Conservation (phyloP, 2,113 vertebrate genomes). For the Montifringilla adamsi region DNA sequence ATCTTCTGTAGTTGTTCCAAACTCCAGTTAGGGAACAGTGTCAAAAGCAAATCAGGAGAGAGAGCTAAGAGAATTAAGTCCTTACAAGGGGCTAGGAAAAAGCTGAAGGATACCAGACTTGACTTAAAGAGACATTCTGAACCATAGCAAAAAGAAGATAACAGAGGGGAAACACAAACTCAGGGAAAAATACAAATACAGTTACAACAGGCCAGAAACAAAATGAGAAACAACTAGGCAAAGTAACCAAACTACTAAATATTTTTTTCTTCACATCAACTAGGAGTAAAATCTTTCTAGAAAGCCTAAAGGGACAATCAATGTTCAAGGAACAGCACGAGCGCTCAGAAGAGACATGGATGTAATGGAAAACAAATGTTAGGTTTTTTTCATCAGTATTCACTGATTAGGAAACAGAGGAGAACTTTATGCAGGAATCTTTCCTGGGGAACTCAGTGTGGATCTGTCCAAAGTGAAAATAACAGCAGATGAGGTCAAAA, state of each 20-base stretch:
- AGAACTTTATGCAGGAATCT: not conserved
- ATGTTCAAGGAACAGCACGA: not conserved
- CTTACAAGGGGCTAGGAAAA: not conserved
- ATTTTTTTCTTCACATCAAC: not conserved
- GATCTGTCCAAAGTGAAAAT: not conserved
- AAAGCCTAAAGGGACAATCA: not conserved
- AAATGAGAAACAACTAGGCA: not conserved
- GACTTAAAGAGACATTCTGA: not conserved
- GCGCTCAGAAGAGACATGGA: rapidly evolving
- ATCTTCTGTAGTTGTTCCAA: not conserved
- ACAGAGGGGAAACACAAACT: not conserved
- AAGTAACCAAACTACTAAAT: not conserved
- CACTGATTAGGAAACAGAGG: not conserved
- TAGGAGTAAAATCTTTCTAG: not conserved
- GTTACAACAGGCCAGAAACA: not conserved
- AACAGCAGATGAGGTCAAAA: not conserved
- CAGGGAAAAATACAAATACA: not conserved
- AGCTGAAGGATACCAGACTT: not conserved
- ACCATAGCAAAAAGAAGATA: not conserved
- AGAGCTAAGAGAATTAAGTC: not conserved
- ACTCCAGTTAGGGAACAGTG: not conserved
- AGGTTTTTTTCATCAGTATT: not conserved
- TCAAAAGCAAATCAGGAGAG: not conserved
- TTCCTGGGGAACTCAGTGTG: not conserved
- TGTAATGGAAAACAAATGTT: not conserved